Base-by-base conservation (phyloP, 1,140 invertebrate genomes). In the Diuraphis noxia region DNA sequence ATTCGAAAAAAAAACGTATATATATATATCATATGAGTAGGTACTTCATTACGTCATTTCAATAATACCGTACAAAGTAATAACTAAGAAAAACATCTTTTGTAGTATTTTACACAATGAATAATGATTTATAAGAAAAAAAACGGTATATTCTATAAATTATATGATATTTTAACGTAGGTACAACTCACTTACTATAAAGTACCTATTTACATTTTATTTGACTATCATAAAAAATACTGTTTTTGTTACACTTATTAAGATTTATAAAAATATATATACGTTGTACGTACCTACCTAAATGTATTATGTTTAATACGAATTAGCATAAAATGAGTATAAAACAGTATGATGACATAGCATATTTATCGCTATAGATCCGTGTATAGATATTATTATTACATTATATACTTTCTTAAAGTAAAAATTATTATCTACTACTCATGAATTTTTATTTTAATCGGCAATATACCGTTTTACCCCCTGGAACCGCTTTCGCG, bases 281-380 rank as follows among this genome's bases (percentile, higher is more conserved):
- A 87, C 19, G 82, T 34, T 38, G 30, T 40, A n/a, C 30, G 23
- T 84, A 84, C 40, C 72, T 77, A 77, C 38, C 77, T 79, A 79
- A 30, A 84, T 43, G 34, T 40, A 40, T 63, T 88, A 63, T 56
- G 49, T n/a, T 88, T 38, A 63, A 88, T n/a, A 88, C 36, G 52
- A n/a, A 88, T 88, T 88, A 63, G 4, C 86, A 88, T 88, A 88
- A 88, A 88, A 88, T 40, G 52, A 63, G 86, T 88, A 88, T 88
- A 63, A 88, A 88, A 63, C 86, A 38, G 86, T 56, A 88, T n/a
- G 86, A 40, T 88, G 49, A 88, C 86, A 56, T 49, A n/a, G 49
- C 36, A 63, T 88, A 88, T 88, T 88, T 88, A 88, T 88, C 49
- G 63, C 49, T 40, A 63, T 9, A 88, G 86, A 88, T 88, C 49